Percentiles rank a stretch among this genome's conserved stretches.
Evolutionary conservation across 2,113 vertebrate genomes (phyloP).

Genomic region (Nanorana parkeri): DNA sequence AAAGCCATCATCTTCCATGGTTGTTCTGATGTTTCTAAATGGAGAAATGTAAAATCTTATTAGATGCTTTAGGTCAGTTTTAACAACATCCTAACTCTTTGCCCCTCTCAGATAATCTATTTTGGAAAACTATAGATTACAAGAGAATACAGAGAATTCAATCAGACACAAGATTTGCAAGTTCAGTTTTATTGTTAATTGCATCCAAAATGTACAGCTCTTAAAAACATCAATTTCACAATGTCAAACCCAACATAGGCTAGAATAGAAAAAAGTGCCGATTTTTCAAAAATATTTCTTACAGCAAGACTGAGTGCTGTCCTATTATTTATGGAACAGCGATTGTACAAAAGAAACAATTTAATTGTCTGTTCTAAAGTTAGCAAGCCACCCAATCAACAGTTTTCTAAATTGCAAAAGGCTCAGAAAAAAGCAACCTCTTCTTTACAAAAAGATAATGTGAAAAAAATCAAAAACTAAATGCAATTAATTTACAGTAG

Average conservation of each 20-base stretch:
- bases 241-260: slow-evolving; percentile 26
- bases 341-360: slow-evolving; percentile 28
- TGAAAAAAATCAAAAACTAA: neutral
- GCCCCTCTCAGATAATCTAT: too few species aligned
- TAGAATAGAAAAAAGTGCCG: slow-evolving; percentile 45
- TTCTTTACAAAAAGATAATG: slow-evolving; percentile 9
- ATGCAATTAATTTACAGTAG: slow-evolving; percentile 21
- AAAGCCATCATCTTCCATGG: too few species aligned
- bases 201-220: slow-evolving; percentile 42
- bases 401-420: slow-evolving; percentile 37
- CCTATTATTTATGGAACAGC: slow-evolving; percentile 22
- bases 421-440: slow-evolving; percentile 42
- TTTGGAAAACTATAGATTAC: too few species aligned
- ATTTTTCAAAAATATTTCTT: slow-evolving; percentile 49
- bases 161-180: neutral
- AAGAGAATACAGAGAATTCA: too few species aligned
- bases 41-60: too few species aligned
- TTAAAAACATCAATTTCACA: slow-evolving; percentile 30
- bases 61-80: too few species aligned
- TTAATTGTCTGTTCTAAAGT: neutral
- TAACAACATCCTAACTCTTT: too few species aligned
- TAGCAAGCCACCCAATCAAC: slow-evolving; percentile 10
- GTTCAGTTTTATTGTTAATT: slow-evolving; percentile 42
- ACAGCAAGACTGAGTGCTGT: slow-evolving; percentile 40
- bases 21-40: too few species aligned